These are phyloP conservation scores for Podabrus alpinus DNA, from an alignment of 2,888 invertebrate genomes.

Conservation along the genomic window DNA sequence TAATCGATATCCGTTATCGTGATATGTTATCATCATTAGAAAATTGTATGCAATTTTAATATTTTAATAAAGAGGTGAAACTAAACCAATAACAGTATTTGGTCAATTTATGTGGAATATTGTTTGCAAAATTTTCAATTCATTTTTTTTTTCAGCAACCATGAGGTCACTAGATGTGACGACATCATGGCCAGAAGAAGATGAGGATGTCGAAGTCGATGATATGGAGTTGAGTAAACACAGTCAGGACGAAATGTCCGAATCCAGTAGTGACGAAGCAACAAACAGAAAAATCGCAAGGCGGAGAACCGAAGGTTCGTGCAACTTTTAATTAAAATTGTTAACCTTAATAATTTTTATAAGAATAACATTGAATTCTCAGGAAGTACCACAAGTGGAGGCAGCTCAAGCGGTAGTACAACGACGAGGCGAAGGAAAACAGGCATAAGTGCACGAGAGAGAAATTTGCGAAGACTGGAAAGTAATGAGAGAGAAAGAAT, in stretches of 20 bases:
- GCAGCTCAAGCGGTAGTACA: slow-evolving; percentile 50
- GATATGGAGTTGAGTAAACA: slow-evolving; percentile 53
- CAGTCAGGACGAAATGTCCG: slow-evolving; percentile 49
- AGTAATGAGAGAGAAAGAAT: slow-evolving; percentile 79
- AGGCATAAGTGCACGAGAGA: slow-evolving; percentile 68
- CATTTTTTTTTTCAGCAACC: slow-evolving; percentile 23
- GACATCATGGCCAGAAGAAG: slow-evolving; percentile 55
- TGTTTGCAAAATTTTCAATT: not conserved
- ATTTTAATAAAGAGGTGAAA: not conserved
- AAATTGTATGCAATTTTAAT: not conserved
- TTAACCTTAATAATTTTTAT: slow-evolving; percentile 17
- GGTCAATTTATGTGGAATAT: not conserved
- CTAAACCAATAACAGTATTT: not conserved
- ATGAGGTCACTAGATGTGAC: slow-evolving; percentile 55
- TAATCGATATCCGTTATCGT: not conserved
- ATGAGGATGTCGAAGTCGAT: slow-evolving; percentile 56
- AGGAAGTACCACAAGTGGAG: slow-evolving; percentile 55
- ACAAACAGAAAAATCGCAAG: slow-evolving; percentile 49
- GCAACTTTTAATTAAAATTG: slow-evolving; percentile 11
- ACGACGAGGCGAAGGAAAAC: slow-evolving; percentile 61
- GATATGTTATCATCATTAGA: not conserved
- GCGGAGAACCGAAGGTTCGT: slow-evolving; percentile 53
- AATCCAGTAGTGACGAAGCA: slow-evolving; percentile 53
- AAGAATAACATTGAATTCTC: slow-evolving; percentile 24
- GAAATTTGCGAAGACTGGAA: slow-evolving; percentile 73